A percentile compares a stretch with the other conserved stretches of the same genome.
Evolutionary conservation across 1,140 invertebrate genomes (phyloP).

Genomic region (Tenebrio molitor): DNA sequence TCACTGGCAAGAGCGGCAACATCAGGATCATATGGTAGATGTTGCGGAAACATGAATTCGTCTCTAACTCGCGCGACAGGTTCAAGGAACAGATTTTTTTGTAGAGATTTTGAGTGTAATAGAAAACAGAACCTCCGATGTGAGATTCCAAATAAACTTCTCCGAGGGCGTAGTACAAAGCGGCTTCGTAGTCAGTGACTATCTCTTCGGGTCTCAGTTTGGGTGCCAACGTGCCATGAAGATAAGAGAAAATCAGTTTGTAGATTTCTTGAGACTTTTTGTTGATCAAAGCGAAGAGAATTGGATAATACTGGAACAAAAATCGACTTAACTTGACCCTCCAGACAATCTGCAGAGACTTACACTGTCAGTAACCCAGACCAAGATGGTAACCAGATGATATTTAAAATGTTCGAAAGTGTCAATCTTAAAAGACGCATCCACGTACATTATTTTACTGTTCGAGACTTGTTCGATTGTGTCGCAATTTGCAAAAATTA

Average conservation of each 20-base stretch:
- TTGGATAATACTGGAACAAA: slow-evolving; percentile 60
- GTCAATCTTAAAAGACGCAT: slow-evolving; percentile 61
- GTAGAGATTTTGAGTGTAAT: slow-evolving; percentile 62
- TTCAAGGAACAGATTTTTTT: slow-evolving; percentile 61
- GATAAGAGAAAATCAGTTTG: slow-evolving; percentile 57
- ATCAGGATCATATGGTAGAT: slow-evolving; percentile 62
- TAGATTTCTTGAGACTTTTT: slow-evolving; percentile 59
- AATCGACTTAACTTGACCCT: slow-evolving; percentile 3
- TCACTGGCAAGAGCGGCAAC: slow-evolving; percentile 61
- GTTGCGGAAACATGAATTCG: slow-evolving; percentile 58
- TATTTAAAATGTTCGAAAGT: slow-evolving; percentile 57
- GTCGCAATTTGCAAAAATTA: slow-evolving; percentile 61
- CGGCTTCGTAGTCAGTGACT: slow-evolving; percentile 61
- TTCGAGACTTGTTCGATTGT: slow-evolving; percentile 53
- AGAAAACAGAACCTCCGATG: slow-evolving; percentile 62
- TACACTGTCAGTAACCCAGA: slow-evolving; percentile 61
- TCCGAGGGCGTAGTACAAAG: slow-evolving; percentile 60
- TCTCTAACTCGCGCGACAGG: slow-evolving; percentile 59
- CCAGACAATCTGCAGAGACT: slow-evolving; percentile 49
- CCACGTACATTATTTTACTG: slow-evolving; percentile 61
- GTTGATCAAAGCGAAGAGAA: slow-evolving; percentile 60
- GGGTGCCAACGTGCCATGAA: slow-evolving; percentile 57
- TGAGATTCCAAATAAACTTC: slow-evolving; percentile 60
- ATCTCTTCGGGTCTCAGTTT: slow-evolving; percentile 60
- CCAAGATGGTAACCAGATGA: slow-evolving; percentile 60